phyloP scores from a whole-genome alignment of 2,888 invertebrate species.

The Buathra laborator region DNA sequence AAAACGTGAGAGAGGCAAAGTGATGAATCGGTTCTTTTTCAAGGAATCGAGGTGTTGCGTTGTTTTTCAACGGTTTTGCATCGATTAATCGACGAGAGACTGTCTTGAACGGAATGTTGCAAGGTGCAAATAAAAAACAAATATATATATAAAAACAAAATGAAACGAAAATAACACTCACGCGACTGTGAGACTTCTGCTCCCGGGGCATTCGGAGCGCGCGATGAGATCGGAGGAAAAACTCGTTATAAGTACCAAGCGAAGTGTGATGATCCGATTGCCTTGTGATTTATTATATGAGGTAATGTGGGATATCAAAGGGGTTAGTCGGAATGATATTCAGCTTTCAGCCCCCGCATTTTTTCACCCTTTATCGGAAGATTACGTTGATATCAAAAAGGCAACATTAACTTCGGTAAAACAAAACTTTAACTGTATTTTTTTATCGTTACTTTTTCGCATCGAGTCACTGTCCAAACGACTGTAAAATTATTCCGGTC shows the following conservation, averaged over 20 bases:
- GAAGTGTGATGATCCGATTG: slow-evolving; percentile 48
- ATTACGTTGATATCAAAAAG: too few relatives aligned
- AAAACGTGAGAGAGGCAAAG: not conserved
- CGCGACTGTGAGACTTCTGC: not conserved
- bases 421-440: too few relatives aligned
- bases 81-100: slow-evolving; percentile 24
- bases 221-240: slow-evolving; percentile 29
- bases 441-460: too few relatives aligned
- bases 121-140: not conserved
- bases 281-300: slow-evolving; percentile 40
- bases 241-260: slow-evolving; percentile 29
- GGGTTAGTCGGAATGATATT: slow-evolving; percentile 16
- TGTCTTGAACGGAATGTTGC: slow-evolving; percentile 6
- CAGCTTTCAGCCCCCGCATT: not conserved
- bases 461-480: too few relatives aligned
- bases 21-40: slow-evolving; percentile 47
- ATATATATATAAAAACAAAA: too few relatives aligned
- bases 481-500: too few relatives aligned
- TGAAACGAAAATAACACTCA: slow-evolving; percentile 7
- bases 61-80: slow-evolving; percentile 39
- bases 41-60: not conserved
- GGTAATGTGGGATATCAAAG: slow-evolving; percentile 11
- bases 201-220: too few relatives aligned
- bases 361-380: not conserved
- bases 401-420: too few relatives aligned